phyloP scores from a whole-genome alignment of 30 jellyfish, hydroid and myxozoan species.

The Aurelia sp. region DNA sequence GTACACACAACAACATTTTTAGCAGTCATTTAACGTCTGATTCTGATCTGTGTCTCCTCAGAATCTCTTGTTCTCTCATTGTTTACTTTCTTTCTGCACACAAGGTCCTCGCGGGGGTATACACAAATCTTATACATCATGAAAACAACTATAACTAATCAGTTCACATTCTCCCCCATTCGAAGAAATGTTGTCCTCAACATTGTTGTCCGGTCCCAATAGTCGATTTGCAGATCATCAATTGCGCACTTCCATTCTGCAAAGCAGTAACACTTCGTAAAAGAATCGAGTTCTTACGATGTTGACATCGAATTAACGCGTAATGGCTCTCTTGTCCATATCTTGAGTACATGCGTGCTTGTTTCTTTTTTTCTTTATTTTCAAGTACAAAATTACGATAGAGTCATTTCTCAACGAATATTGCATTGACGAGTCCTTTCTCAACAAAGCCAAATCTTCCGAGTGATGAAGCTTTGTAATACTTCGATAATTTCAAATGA shows the following conservation, averaged over 20 bases:
- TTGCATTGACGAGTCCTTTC: conserved; percentile 8
- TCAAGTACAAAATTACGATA: background rate
- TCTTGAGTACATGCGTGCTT: background rate
- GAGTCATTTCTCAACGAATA: background rate
- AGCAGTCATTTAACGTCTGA: too few species aligned
- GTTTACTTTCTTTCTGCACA: too few species aligned
- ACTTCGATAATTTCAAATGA: too few species aligned
- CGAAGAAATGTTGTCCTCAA: conserved; percentile 9
- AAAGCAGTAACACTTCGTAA: background rate
- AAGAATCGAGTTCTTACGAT: background rate
- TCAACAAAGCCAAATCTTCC: conserved; percentile 9
- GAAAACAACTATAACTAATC: too few species aligned
- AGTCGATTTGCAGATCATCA: background rate
- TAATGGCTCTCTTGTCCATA: background rate
- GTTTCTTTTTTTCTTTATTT: too few species aligned
- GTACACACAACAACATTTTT: background rate
- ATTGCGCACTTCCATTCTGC: conserved; percentile 1
- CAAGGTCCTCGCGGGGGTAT: background rate
- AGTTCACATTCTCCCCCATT: conserved; percentile 28
- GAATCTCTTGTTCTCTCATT: too few species aligned
- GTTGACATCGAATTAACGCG: background rate
- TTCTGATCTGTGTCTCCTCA: too few species aligned
- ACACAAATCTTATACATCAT: too few species aligned
- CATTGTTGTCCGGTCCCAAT: background rate
- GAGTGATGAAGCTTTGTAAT: background rate